Percentiles rank a stretch among this genome's conserved stretches.
Conservation (phyloP, 2,797 vertebrate species). For the Octomys mimax region DNA sequence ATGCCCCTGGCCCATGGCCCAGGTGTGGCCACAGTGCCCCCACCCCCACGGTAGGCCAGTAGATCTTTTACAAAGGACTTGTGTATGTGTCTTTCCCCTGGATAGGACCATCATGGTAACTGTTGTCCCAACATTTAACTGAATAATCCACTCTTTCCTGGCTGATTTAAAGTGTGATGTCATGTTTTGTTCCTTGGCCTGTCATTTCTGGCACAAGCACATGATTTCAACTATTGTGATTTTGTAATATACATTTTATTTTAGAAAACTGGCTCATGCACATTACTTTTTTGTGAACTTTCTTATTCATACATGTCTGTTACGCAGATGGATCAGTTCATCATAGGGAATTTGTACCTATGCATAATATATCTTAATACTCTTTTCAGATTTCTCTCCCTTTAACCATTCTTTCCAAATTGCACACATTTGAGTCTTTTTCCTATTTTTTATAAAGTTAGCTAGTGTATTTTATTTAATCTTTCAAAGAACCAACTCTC, state of each 20-base stretch:
- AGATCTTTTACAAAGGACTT: neutral
- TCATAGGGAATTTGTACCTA: neutral
- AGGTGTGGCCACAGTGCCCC: neutral
- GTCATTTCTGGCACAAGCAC: neutral
- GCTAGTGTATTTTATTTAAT: neutral
- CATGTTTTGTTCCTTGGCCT: constrained; percentile 3
- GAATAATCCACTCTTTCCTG: neutral
- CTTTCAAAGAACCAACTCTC: neutral
- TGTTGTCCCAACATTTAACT: neutral
- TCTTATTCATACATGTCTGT: neutral
- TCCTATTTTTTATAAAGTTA: neutral
- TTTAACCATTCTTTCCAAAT: neutral
- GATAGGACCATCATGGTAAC: neutral
- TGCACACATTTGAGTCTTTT: neutral
- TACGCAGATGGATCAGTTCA: neutral
- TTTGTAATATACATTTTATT: constrained; percentile 22
- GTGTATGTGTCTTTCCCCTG: neutral
- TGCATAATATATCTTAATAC: neutral
- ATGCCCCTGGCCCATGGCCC: neutral
- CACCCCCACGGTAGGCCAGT: neutral
- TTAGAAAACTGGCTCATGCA: constrained; percentile 4
- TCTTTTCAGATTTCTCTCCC: neutral
- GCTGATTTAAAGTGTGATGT: neutral
- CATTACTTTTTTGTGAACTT: neutral
- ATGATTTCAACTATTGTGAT: constrained; percentile 1